A percentile compares a stretch with the other conserved stretches of the same genome.
phyloP scores from a whole-genome alignment of 2,113 vertebrate genomes.

The Arvicanthis niloticus region DNA sequence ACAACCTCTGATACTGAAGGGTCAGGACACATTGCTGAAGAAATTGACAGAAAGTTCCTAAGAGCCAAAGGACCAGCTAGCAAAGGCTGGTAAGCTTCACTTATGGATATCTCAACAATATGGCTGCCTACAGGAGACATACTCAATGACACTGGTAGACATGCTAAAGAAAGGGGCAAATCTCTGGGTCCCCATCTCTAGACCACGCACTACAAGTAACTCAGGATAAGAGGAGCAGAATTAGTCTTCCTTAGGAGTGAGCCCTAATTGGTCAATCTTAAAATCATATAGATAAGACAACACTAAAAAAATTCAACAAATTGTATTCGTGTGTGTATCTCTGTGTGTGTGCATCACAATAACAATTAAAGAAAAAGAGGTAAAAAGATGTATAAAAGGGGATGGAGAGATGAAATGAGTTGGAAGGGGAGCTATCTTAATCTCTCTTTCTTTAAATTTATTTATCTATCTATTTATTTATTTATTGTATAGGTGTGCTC shows the following conservation, averaged over 20 bases:
- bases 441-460: too few relatives aligned
- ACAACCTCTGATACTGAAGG: not conserved
- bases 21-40: not conserved
- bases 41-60: not conserved
- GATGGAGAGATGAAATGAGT: not conserved
- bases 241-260: not conserved
- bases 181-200: not conserved
- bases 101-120: not conserved
- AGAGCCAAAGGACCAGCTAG: not conserved
- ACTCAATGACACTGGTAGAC: not conserved
- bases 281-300: not conserved
- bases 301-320: not conserved
- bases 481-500: too few relatives aligned
- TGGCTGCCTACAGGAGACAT: not conserved
- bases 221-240: not conserved
- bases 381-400: not conserved
- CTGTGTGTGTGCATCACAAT: not conserved
- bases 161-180: not conserved
- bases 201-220: not conserved
- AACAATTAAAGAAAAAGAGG: not conserved
- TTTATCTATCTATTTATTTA: too few relatives aligned
- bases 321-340: not conserved
- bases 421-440: not conserved
- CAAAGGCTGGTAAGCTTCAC: not conserved
- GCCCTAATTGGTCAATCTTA: not conserved